Evolutionary conservation across 2,113 vertebrate genomes (phyloP), one percentile per base, ranked within the genome.

Genomic region (Cavia porcellus): DNA sequence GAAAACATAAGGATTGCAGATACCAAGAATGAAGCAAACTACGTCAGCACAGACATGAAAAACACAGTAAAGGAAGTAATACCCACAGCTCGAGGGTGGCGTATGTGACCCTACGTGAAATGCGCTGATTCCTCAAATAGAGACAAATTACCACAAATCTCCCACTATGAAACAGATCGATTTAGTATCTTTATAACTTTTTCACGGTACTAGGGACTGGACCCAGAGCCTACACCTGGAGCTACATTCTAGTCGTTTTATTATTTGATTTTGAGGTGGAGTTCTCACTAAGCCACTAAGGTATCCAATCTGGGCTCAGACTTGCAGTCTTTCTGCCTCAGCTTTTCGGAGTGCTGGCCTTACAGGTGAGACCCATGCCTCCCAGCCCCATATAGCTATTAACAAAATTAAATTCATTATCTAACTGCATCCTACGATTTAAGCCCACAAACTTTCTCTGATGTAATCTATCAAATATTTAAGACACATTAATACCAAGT

Each of bases 401-500:
- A 68, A 55, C 55, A 50, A 86, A 96, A 64, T 15, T 79, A 17
- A 62, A 85, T 62, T 86, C 19, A 62, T 84, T 70, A n/a, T 62
- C 72, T 68, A 62, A 61, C 22, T 11, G 68, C 22, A 42, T 15
- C 1, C 19, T 3, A 1, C 19, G 61, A 70, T 52, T 5, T 28
- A 90, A 30, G 30, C 20, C 22, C 30, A 25, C 15, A 81, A 45
- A 22, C 20, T 89, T 84, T 79, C 22, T 45, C 45, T 55, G 28
- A 85, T 42, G 32, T 80, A 93, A 74, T 93, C 45, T 90, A 93
- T 30, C 62, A 89, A 90, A 35, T 85, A 52, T 52, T 70, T 57
- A 75, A 74, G 32, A 57, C 55, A 12, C 62, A 30, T 75, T 90
- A 74, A 75, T 1, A 61, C 3, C 75, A n/a, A 4, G 8, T 88